Percentiles rank a stretch among this genome's conserved stretches.
Evolutionary conservation across 2,888 invertebrate species (phyloP).

Genomic region (Magallana nippona): DNA sequence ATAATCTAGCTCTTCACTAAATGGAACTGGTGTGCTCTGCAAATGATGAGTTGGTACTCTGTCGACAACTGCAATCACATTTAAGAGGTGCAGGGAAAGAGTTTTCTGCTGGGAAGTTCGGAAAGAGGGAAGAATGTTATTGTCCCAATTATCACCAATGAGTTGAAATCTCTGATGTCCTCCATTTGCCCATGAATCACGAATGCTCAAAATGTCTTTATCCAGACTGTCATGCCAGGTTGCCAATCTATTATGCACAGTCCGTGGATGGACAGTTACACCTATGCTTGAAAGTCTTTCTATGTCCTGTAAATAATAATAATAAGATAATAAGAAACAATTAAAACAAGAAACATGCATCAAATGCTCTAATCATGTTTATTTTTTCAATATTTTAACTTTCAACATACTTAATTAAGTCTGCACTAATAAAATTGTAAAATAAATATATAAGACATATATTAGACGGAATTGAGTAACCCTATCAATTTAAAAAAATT

Average conservation of each 20-base stretch:
- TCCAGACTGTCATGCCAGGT: constrained; percentile 30
- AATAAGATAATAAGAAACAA: background rate
- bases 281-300: constrained; percentile 27
- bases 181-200: constrained; percentile 20
- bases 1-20: background rate
- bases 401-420: too few relatives aligned
- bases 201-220: background rate
- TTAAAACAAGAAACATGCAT: background rate
- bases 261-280: constrained; percentile 17
- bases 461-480: too few relatives aligned
- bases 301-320: constrained; percentile 25
- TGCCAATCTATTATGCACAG: constrained; percentile 1
- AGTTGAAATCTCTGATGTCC: constrained; percentile 25
- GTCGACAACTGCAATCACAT: constrained; percentile 26
- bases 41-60: background rate
- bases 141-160: constrained; percentile 16
- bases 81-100: constrained; percentile 31
- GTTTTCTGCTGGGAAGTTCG: constrained; percentile 38
- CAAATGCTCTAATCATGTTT: too few relatives aligned
- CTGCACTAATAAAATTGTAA: too few relatives aligned
- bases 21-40: background rate
- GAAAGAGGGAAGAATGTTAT: constrained; percentile 29
- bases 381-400: too few relatives aligned
- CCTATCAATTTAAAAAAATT: too few relatives aligned
- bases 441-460: too few relatives aligned